phyloP scores from a whole-genome alignment of 2,888 invertebrate genomes.

The Lasioglossum figueresi region DNA sequence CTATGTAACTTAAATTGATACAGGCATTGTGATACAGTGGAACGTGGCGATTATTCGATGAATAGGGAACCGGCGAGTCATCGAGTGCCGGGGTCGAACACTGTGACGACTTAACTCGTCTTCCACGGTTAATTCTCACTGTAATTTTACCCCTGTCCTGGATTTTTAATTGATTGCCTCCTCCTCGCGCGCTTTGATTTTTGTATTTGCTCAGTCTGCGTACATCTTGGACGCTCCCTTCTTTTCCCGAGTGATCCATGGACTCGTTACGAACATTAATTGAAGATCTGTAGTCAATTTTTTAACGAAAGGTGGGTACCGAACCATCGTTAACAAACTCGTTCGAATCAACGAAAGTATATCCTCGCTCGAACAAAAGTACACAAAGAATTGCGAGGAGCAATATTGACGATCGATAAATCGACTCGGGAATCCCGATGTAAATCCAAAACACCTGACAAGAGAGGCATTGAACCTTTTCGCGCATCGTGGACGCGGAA shows the following conservation, averaged over 20 bases:
- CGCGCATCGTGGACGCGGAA: neutral
- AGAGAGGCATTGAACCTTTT: neutral
- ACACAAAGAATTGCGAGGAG: no score
- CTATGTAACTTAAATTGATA: conserved; percentile 7
- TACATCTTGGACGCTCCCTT: neutral
- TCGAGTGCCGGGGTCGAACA: neutral
- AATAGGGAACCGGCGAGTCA: conserved; percentile 9
- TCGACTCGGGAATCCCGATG: neutral
- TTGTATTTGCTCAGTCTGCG: neutral
- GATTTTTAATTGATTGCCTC: neutral
- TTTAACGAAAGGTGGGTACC: no score
- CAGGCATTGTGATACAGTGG: conserved; percentile 1
- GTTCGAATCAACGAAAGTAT: no score
- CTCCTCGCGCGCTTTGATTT: neutral
- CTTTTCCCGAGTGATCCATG: neutral
- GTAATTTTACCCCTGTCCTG: conserved; percentile 16
- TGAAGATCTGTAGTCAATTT: neutral
- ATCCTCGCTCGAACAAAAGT: neutral
- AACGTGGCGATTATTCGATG: conserved; percentile 9
- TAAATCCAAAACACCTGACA: neutral
- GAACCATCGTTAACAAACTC: no score
- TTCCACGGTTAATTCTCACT: conserved; percentile 6
- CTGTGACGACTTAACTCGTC: conserved; percentile 10
- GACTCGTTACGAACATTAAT: neutral
- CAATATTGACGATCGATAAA: neutral